A percentile compares a stretch with the other conserved stretches of the same genome.
phyloP scores from a whole-genome alignment of 92 coral and sea anemone genomes.

The Palythoa grandis region DNA sequence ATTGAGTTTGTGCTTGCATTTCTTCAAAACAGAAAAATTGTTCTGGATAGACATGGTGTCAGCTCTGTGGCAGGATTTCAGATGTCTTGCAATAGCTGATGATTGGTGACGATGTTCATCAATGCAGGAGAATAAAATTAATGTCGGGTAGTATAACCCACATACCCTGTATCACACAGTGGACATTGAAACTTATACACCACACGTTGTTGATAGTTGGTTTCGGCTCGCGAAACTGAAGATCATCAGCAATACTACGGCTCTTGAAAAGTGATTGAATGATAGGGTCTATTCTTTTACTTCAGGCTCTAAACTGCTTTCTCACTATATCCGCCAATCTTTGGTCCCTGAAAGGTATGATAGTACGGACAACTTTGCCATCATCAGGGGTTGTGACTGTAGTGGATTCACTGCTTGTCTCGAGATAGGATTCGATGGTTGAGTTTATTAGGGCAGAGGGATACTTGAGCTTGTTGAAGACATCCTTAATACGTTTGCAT shows the following conservation, averaged over 20 bases:
- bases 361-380: background rate
- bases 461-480: background rate
- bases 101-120: too few species aligned
- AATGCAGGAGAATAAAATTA: too few species aligned
- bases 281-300: background rate
- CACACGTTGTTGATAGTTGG: background rate
- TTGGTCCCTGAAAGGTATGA: background rate
- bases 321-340: background rate
- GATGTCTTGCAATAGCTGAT: too few species aligned
- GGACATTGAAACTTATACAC: too few species aligned
- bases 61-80: too few species aligned
- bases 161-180: too few species aligned
- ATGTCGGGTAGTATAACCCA: too few species aligned
- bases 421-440: background rate
- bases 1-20: too few species aligned
- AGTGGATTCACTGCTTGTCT: background rate
- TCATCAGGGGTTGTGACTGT: background rate
- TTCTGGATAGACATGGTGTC: too few species aligned
- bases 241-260: background rate
- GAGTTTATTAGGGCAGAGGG: background rate
- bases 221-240: background rate
- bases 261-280: background rate
- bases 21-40: too few species aligned
- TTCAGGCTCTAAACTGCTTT: background rate
- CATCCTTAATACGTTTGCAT: constrained; percentile 35